Evolutionary conservation across 2,113 vertebrate genomes (phyloP).

Genomic region (Pachyramphus minor): DNA sequence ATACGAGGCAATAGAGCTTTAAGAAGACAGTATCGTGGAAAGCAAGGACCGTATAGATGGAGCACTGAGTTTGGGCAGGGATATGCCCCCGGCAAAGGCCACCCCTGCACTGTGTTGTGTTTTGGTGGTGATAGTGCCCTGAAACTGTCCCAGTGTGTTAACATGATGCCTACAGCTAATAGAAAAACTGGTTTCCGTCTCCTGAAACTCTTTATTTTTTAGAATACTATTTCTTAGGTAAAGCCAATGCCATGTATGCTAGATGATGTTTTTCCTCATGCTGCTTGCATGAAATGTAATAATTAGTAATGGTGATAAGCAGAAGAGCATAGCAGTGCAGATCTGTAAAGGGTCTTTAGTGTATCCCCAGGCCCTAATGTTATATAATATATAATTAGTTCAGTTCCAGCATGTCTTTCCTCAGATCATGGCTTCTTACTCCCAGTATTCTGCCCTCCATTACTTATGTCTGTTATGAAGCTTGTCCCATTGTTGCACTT

Average conservation of each 20-base stretch:
- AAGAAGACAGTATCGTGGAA: neutral
- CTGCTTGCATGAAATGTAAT: neutral
- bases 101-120: accelerated
- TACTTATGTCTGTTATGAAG: neutral
- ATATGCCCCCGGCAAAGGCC: neutral
- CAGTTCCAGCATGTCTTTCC: neutral
- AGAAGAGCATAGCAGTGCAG: neutral
- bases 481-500: neutral
- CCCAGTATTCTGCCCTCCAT: neutral
- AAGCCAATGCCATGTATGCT: neutral
- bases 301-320: neutral
- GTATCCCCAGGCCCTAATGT: neutral
- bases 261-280: neutral
- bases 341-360: neutral
- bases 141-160: neutral
- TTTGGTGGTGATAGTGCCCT: neutral
- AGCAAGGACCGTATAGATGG: neutral
- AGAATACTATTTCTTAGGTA: neutral
- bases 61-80: neutral
- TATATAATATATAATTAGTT: neutral
- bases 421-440: neutral
- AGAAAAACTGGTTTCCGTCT: neutral
- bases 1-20: neutral
- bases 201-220: neutral
- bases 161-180: neutral